Evolutionary conservation across 2,797 vertebrate genomes (phyloP).

Genomic region (Sarcophilus harrisii): DNA sequence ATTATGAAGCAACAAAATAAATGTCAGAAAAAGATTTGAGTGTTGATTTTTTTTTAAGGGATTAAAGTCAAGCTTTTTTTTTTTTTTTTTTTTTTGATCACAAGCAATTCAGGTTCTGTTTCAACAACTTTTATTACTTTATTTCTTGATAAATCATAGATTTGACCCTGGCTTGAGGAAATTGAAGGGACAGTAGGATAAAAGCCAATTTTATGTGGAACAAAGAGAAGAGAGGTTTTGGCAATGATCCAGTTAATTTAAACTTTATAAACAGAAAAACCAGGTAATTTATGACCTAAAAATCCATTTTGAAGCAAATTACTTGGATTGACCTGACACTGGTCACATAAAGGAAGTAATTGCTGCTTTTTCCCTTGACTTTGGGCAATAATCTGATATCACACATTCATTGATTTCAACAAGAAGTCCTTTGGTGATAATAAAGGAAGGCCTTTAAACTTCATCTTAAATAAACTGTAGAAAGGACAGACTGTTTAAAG

Average conservation of each 20-base stretch:
- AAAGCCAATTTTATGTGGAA: not conserved
- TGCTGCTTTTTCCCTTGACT: not conserved
- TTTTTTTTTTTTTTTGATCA: not conserved
- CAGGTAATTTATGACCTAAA: not conserved
- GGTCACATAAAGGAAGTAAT: conserved; percentile 28
- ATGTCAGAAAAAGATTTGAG: not conserved
- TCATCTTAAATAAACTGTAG: not conserved
- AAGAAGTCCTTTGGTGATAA: not conserved
- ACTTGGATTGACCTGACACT: not conserved
- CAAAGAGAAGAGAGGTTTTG: conserved; percentile 15
- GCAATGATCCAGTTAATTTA: not conserved
- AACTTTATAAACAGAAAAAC: conserved; percentile 25
- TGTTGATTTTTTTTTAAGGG: not conserved
- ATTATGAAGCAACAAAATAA: not conserved
- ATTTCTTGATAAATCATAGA: conserved; percentile 19
- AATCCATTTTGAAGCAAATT: conserved; percentile 11
- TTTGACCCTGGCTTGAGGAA: conserved; percentile 4
- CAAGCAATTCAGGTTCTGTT: not conserved
- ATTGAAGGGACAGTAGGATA: not conserved
- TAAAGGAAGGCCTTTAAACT: not conserved
- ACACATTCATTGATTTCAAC: not conserved
- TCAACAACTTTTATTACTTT: not conserved
- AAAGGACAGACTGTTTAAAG: not conserved
- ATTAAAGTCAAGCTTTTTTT: not conserved
- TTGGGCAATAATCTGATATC: conserved; percentile 9